Evolutionary conservation across 2,888 invertebrate genomes (phyloP), one percentile per base, ranked within the genome.

Genomic region (Melinopterus prodromus): DNA sequence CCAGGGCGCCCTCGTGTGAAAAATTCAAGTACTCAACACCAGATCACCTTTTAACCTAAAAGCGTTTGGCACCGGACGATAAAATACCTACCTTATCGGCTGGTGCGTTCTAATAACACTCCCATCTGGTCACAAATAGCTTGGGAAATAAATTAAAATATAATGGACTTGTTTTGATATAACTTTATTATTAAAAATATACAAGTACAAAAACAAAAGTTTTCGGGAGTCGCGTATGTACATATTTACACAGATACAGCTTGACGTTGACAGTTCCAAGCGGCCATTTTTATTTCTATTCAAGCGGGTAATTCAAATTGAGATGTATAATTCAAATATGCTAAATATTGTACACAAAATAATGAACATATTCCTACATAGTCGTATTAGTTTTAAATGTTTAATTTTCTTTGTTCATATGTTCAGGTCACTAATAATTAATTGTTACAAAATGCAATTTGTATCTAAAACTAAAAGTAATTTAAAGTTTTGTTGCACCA

Each of bases 21-120:
- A 88, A 87, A 88, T 87, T 89, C 87, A 88, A 88, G 88, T 88
- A 88, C 87, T 89, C 89, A 89, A 88, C 89, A 89, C 89, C 90
- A 90, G 90, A 89, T 89, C 89, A 89, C 90, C 90, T 89, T 90
- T 89, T 90, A 90, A 89, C 89, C 89, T 89, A 89, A 90, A 89
- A 89, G 89, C 89, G 87, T 88, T 74, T 88, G 87, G 87, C 87
- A 87, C 86, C 88, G 84, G 80, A 80, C 81, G 87, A 87, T 87
- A 87, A 77, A 79, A 53, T 77, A 79, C 53, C 53, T 53, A 53
- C 53, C 53, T 53, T 53, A 53, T 53, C 53, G 53, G 53, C 53
- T 53, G 7, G 3, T 53, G 12, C 9, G 53, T 53, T 12, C 53
- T 53, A 53, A 53, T 53, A 53, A 53, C 53, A 79, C 77, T 37